A percentile compares a stretch with the other conserved stretches of the same genome.
These are phyloP conservation scores for Odontesthes bonariensis DNA, from an alignment of 2,113 vertebrate species.

Conservation along the genomic window DNA sequence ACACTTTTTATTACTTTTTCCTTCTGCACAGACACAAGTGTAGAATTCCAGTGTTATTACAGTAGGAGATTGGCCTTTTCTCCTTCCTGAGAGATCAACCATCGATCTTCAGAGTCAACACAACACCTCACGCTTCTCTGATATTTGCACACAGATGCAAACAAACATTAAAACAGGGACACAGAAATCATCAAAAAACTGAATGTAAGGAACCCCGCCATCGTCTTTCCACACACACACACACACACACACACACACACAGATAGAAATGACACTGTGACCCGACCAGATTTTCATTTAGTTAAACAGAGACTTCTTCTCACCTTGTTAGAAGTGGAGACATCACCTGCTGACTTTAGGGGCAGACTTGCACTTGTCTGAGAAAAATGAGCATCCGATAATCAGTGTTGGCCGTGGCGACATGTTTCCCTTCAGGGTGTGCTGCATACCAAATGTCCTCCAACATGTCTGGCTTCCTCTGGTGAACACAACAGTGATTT, in stretches of 20 bases:
- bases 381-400: constrained; percentile 49
- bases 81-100: constrained; percentile 63
- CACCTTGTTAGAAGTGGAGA: constrained; percentile 52
- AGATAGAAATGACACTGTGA: constrained; percentile 10
- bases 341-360: constrained; percentile 35
- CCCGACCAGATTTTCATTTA: constrained; percentile 38
- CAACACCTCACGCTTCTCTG: constrained; percentile 45
- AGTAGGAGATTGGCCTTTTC: constrained; percentile 72
- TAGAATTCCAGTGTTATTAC: constrained; percentile 62
- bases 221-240: background rate
- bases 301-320: constrained; percentile 39
- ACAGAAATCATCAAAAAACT: constrained; percentile 16
- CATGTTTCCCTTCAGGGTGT: constrained; percentile 39
- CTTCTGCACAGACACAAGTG: background rate
- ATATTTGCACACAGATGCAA: constrained; percentile 68
- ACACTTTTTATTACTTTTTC: constrained; percentile 16
- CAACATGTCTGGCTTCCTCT: constrained; percentile 73
- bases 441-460: constrained; percentile 67
- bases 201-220: constrained; percentile 7
- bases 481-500: constrained; percentile 59
- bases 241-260: background rate
- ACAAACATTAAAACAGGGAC: constrained; percentile 59
- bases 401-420: constrained; percentile 14
- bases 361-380: constrained; percentile 6
- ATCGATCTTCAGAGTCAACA: constrained; percentile 77